These are phyloP conservation scores for Saimiri boliviensis DNA, from an alignment of 2,113 vertebrate genomes.

Conservation along the genomic window DNA sequence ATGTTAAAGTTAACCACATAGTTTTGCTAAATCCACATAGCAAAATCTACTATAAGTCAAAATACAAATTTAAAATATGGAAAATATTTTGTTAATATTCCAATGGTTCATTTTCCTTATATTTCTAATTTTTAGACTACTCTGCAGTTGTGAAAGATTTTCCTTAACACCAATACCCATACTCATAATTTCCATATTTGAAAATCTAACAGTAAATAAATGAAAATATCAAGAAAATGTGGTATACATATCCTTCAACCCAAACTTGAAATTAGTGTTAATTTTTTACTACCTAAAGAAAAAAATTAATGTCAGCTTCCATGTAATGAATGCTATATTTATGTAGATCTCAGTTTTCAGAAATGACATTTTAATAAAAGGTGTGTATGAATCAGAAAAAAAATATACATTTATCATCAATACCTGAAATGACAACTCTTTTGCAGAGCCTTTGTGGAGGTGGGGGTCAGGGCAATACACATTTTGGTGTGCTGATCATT, in stretches of 20 bases:
- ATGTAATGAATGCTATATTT: neutral
- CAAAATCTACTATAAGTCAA: neutral
- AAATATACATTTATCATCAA: neutral
- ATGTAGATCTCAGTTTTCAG: conserved; percentile 9
- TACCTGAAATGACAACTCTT: conserved; percentile 16
- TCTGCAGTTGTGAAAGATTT: neutral
- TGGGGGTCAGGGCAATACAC: neutral
- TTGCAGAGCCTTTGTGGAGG: neutral
- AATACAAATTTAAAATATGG: neutral
- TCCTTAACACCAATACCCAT: neutral
- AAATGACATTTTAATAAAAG: conserved; percentile 43
- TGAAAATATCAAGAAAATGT: neutral
- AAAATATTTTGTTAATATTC: neutral
- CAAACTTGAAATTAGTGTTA: conserved; percentile 45
- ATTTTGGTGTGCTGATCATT: neutral
- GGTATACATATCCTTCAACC: neutral
- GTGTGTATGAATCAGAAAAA: neutral
- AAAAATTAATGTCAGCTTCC: conserved; percentile 29
- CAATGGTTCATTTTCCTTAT: neutral
- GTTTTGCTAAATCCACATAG: neutral
- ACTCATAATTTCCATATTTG: neutral
- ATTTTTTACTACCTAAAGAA: neutral
- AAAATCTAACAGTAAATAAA: conserved; percentile 16
- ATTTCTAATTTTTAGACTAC: neutral
- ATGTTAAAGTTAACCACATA: neutral